These are phyloP conservation scores for Sisyra terminalis DNA, from an alignment of 2,888 invertebrate genomes.

Conservation along the genomic window DNA sequence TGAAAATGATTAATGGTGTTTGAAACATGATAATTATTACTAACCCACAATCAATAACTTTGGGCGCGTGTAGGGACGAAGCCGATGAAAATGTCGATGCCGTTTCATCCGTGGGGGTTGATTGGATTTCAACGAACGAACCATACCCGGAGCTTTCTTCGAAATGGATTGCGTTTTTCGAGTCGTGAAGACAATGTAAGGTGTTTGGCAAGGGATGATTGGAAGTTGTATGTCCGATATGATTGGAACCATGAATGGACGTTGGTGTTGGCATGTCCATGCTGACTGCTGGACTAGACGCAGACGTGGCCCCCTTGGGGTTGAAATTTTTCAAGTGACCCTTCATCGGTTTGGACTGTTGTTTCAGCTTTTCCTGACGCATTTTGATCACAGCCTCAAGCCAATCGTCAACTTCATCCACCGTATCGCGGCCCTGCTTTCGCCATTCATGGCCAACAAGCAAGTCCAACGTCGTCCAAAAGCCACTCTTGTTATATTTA, in stretches of 20 bases:
- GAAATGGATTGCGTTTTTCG: background rate
- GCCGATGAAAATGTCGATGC: background rate
- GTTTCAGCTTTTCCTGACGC: background rate
- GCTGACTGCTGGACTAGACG: background rate
- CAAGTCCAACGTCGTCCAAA: constrained; percentile 47
- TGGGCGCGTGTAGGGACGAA: background rate
- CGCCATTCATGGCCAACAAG: constrained; percentile 35
- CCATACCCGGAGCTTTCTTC: background rate
- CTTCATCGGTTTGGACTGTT: background rate
- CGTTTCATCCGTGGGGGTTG: background rate
- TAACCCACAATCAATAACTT: background rate
- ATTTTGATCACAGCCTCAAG: constrained; percentile 11
- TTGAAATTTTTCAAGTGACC: background rate
- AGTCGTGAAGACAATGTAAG: constrained; percentile 2
- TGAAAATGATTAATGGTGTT: too few species aligned
- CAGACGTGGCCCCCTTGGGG: background rate
- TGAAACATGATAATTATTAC: too few species aligned
- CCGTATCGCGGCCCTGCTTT: constrained; percentile 27
- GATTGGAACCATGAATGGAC: constrained; percentile 3
- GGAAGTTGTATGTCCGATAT: background rate
- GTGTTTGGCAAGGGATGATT: background rate
- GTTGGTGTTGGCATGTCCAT: background rate
- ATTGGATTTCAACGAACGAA: background rate
- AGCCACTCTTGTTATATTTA: constrained; percentile 21
- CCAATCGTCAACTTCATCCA: constrained; percentile 22